These are phyloP conservation scores for Nanorana parkeri DNA, from an alignment of 2,113 vertebrate genomes.

Conservation along the genomic window DNA sequence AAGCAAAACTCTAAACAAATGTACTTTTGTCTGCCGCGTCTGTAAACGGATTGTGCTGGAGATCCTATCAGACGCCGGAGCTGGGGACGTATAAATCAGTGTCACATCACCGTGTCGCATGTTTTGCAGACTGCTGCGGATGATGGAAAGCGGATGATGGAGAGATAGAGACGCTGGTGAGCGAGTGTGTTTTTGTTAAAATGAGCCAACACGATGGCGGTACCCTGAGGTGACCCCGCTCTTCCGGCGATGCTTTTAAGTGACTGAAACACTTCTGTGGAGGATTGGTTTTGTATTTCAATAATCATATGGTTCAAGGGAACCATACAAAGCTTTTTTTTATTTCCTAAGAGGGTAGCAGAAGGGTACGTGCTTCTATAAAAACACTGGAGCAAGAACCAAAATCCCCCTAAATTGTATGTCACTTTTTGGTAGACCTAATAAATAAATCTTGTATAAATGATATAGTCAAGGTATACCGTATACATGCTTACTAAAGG, in stretches of 20 bases:
- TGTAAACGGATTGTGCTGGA: slow-evolving; percentile 2
- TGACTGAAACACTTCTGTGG: background rate
- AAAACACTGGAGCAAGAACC: too few relatives aligned
- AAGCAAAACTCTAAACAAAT: slow-evolving; percentile 38
- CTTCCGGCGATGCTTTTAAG: background rate
- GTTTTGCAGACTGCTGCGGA: background rate
- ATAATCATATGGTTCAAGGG: background rate
- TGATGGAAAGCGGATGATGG: slow-evolving; percentile 34
- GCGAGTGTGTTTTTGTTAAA: background rate
- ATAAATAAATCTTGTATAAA: too few relatives aligned
- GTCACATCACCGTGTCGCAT: slow-evolving; percentile 2
- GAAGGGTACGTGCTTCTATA: background rate
- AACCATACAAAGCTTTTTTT: too few relatives aligned
- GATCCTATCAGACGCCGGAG: background rate
- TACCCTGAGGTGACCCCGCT: background rate
- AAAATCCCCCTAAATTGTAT: too few relatives aligned
- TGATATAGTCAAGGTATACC: too few relatives aligned
- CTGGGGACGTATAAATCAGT: slow-evolving; percentile 26
- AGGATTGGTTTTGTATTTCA: background rate
- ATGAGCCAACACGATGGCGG: background rate
- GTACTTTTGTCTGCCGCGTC: background rate
- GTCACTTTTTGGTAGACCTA: too few relatives aligned
- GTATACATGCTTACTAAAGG: too few relatives aligned
- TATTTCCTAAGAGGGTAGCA: too few relatives aligned
- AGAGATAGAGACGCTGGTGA: slow-evolving; percentile 8